Evolutionary conservation across 2,113 vertebrate genomes (phyloP).

Genomic region (Bujurquina vittata): DNA sequence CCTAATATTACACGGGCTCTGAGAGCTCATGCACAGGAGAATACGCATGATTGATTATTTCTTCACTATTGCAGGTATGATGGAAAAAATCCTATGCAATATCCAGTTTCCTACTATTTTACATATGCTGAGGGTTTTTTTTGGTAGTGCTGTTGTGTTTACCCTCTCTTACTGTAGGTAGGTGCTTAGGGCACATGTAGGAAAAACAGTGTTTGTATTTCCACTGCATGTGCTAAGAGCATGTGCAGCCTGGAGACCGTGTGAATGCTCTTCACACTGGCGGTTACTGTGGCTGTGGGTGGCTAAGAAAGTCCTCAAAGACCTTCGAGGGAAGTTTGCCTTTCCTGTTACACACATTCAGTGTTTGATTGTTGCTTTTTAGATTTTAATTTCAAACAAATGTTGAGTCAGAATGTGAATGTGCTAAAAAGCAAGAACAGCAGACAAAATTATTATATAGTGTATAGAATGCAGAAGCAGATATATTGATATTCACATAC

Average conservation of each 20-base stretch:
- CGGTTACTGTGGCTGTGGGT: background rate
- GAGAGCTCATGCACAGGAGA: background rate
- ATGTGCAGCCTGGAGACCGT: background rate
- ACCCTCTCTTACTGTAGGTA: background rate
- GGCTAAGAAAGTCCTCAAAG: conserved; percentile 1
- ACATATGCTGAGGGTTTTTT: background rate
- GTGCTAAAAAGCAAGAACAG: background rate
- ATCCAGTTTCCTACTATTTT: background rate
- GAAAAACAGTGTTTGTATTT: background rate
- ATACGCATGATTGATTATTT: background rate
- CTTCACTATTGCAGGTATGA: background rate
- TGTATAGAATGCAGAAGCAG: background rate
- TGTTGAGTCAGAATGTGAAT: background rate
- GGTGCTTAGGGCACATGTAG: background rate
- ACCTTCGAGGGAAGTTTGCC: background rate
- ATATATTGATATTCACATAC: fast-evolving
- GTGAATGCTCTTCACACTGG: background rate
- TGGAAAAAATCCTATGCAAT: background rate
- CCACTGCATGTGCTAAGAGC: background rate
- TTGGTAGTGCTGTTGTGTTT: background rate
- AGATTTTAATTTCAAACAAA: background rate
- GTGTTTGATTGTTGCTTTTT: background rate
- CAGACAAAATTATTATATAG: background rate
- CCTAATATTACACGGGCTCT: no score
- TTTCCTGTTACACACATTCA: background rate